A percentile compares a stretch with the other conserved stretches of the same genome.
phyloP scores from a whole-genome alignment of 2,888 invertebrate genomes.

The Silvanus unidentatus region DNA sequence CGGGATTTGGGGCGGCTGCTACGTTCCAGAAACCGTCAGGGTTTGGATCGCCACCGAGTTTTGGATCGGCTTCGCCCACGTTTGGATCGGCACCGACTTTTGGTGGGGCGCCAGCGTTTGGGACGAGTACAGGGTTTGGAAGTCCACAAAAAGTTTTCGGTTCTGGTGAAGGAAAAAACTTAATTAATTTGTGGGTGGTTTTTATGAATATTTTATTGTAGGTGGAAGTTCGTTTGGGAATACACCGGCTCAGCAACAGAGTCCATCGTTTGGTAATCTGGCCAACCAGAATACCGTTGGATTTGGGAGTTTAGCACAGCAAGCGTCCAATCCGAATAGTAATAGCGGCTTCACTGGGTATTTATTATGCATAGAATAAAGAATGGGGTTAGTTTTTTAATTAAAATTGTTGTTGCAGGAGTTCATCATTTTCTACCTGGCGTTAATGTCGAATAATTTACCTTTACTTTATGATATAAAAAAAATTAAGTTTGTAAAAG shows the following conservation, averaged over 20 bases:
- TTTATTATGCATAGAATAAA: neutral
- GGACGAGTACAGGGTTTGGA: constrained; percentile 41
- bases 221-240: constrained; percentile 46
- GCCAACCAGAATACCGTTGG: constrained; percentile 59
- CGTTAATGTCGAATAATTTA: constrained; percentile 26
- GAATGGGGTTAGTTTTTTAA: no score
- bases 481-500: no score
- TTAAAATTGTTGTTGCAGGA: constrained; percentile 29
- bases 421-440: constrained; percentile 44
- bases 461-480: no score
- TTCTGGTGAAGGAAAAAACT: no score
- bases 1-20: constrained; percentile 42
- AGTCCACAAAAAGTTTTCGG: constrained; percentile 44
- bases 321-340: constrained; percentile 42
- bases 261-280: constrained; percentile 54
- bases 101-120: constrained; percentile 43
- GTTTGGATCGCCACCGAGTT: constrained; percentile 36
- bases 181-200: constrained; percentile 4
- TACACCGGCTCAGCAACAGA: constrained; percentile 11
- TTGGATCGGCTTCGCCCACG: constrained; percentile 38
- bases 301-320: constrained; percentile 60
- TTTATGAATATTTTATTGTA: no score
- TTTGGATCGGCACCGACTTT: constrained; percentile 50
- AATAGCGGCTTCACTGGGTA: constrained; percentile 41
- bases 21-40: constrained; percentile 35